phyloP scores from a whole-genome alignment of 2,113 vertebrate genomes.

The Bagarius yarrelli region DNA sequence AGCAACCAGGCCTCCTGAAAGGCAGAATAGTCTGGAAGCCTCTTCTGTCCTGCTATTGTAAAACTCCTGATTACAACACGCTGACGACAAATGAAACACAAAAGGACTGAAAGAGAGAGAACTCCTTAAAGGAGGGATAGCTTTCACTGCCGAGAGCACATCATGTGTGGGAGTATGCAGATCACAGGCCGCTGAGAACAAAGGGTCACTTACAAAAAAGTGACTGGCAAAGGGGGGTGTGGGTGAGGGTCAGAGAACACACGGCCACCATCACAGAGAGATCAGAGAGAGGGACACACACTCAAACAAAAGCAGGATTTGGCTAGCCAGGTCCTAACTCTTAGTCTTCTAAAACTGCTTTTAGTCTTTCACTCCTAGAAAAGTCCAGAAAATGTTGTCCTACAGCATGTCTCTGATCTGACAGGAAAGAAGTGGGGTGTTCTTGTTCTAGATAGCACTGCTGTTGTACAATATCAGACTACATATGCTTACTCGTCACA shows the following conservation, averaged over 20 bases:
- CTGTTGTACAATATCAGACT: background rate
- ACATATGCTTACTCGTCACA: background rate
- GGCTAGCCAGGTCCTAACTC: conserved; percentile 19
- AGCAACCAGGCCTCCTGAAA: conserved; percentile 21
- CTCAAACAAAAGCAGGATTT: conserved; percentile 54
- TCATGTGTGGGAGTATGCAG: conserved; percentile 41
- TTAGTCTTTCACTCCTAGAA: conserved; percentile 36
- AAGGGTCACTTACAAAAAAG: conserved; percentile 55
- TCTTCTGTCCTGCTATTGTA: conserved; percentile 37
- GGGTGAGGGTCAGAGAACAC: conserved; percentile 59
- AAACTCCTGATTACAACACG: conserved; percentile 54
- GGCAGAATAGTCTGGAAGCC: conserved; percentile 16
- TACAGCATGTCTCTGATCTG: background rate
- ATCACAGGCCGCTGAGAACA: conserved; percentile 49
- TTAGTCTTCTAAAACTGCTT: conserved; percentile 27
- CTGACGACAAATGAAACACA: conserved; percentile 52
- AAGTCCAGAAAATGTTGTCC: conserved; percentile 42
- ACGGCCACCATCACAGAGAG: conserved; percentile 54
- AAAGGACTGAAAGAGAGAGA: conserved; percentile 52
- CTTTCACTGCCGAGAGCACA: conserved; percentile 52
- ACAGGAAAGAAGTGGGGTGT: background rate
- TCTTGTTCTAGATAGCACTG: background rate
- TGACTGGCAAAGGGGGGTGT: background rate
- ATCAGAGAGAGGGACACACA: conserved; percentile 52
- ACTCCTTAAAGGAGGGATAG: conserved; percentile 43